These are phyloP conservation scores for Mus pahari DNA, from an alignment of 2,113 vertebrate species.

Conservation along the genomic window DNA sequence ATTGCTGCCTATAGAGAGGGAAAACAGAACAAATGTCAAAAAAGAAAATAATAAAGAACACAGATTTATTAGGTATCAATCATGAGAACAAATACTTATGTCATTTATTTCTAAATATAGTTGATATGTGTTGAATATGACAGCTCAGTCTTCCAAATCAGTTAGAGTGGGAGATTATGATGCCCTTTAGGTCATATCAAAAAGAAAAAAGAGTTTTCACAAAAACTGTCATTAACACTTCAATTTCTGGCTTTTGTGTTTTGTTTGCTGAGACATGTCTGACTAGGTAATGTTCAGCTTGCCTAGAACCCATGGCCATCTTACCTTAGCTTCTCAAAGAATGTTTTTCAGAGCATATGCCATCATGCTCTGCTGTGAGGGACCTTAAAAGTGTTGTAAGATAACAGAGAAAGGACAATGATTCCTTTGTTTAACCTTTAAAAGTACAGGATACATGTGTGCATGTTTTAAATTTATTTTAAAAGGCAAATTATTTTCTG, in stretches of 20 bases:
- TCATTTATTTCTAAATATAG: background rate
- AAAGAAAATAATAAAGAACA: background rate
- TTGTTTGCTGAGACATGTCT: background rate
- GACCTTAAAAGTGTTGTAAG: background rate
- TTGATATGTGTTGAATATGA: background rate
- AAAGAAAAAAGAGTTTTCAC: background rate
- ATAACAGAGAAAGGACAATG: background rate
- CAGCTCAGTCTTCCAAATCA: background rate
- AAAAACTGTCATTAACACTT: background rate
- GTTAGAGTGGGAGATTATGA: background rate
- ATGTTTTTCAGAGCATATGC: too few relatives aligned
- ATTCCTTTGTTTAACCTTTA: slow-evolving; percentile 10
- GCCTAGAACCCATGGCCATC: background rate
- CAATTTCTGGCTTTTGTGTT: background rate
- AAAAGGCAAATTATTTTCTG: slow-evolving; percentile 52
- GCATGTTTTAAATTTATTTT: background rate
- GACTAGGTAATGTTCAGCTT: background rate
- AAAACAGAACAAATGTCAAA: background rate
- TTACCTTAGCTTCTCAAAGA: background rate
- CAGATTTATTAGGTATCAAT: background rate
- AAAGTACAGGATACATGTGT: background rate
- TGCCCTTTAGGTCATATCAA: background rate
- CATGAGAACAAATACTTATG: background rate
- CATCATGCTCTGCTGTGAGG: background rate
- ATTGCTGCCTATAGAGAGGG: slow-evolving; percentile 90